A percentile compares a stretch with the other conserved stretches of the same genome.
Evolutionary conservation across 2,888 invertebrate genomes (phyloP).

Genomic region (Carpatolechia fugitivella): DNA sequence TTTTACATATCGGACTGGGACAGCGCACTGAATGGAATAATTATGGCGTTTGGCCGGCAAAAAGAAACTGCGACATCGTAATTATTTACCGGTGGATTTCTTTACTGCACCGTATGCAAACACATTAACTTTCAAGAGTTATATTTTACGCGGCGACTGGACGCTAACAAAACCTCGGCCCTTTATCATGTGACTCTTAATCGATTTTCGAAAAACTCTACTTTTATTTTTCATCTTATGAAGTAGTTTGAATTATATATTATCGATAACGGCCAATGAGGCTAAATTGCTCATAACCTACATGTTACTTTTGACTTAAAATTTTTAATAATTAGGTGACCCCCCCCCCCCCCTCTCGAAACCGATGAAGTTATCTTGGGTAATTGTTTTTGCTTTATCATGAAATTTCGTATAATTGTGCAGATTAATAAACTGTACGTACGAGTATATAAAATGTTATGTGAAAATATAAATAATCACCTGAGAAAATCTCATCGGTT

Average conservation of each 20-base stretch:
- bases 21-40: constrained; percentile 49
- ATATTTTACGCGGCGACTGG: constrained; percentile 32
- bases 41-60: constrained; percentile 50
- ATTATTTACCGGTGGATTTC: constrained; percentile 66
- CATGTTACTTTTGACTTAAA: no score
- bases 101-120: constrained; percentile 64
- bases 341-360: no score
- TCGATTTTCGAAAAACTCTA: constrained; percentile 65
- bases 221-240: constrained; percentile 59
- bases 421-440: no score
- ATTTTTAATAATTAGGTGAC: no score
- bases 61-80: constrained; percentile 55
- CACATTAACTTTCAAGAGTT: constrained; percentile 52
- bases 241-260: constrained; percentile 54
- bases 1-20: constrained; percentile 44
- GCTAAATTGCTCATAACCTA: constrained; percentile 56
- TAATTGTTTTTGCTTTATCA: no score
- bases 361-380: no score
- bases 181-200: constrained; percentile 71
- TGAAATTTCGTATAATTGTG: no score
- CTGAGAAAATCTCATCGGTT: no score
- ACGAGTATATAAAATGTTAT: no score
- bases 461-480: no score
- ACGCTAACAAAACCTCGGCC: constrained; percentile 40
- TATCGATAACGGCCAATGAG: constrained; percentile 50